Conservation (phyloP, 2,797 vertebrate species). For the Gadopsis marmoratus region DNA sequence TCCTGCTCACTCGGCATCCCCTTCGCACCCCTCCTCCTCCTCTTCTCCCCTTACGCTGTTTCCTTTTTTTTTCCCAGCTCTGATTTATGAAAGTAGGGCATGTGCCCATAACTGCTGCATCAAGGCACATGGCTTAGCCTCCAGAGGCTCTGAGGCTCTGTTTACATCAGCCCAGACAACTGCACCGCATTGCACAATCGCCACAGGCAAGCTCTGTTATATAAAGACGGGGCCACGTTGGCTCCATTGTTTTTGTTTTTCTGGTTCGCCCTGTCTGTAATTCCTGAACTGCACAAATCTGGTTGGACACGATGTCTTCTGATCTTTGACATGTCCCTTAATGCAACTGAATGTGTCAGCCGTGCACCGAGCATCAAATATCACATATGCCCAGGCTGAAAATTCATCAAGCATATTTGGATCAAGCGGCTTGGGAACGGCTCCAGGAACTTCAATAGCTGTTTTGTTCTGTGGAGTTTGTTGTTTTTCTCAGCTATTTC, state of each 20-base stretch:
- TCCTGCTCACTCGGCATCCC: slow-evolving; percentile 69
- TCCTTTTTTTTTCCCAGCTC: slow-evolving; percentile 77
- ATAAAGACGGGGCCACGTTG: slow-evolving; percentile 76
- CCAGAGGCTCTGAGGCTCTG: slow-evolving; percentile 78
- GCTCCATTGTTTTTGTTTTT: slow-evolving; percentile 66
- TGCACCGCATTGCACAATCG: slow-evolving; percentile 81
- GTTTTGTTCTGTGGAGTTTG: slow-evolving; percentile 48
- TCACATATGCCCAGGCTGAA: slow-evolving; percentile 46
- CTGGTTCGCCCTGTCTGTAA: slow-evolving; percentile 45
- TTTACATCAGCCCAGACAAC: slow-evolving; percentile 85
- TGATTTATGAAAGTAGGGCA: slow-evolving; percentile 88
- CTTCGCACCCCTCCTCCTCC: slow-evolving; percentile 54
- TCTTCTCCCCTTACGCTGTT: slow-evolving; percentile 62
- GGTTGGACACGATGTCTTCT: slow-evolving; percentile 15
- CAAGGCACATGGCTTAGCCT: slow-evolving; percentile 84
- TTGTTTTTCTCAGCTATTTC: slow-evolving; percentile 59
- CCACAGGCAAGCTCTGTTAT: slow-evolving; percentile 79
- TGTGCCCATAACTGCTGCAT: slow-evolving; percentile 88
- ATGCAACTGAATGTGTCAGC: slow-evolving; percentile 29
- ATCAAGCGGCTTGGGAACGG: slow-evolving; percentile 45
- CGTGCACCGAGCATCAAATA: slow-evolving; percentile 13
- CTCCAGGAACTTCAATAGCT: slow-evolving; percentile 54
- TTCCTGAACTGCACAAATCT: slow-evolving; percentile 48
- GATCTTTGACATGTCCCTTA: slow-evolving; percentile 33
- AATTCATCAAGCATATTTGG: slow-evolving; percentile 51